Evolutionary conservation across 1,140 invertebrate species (phyloP), one percentile per base, ranked within the genome.

Genomic region (Glomeris maerens): DNA sequence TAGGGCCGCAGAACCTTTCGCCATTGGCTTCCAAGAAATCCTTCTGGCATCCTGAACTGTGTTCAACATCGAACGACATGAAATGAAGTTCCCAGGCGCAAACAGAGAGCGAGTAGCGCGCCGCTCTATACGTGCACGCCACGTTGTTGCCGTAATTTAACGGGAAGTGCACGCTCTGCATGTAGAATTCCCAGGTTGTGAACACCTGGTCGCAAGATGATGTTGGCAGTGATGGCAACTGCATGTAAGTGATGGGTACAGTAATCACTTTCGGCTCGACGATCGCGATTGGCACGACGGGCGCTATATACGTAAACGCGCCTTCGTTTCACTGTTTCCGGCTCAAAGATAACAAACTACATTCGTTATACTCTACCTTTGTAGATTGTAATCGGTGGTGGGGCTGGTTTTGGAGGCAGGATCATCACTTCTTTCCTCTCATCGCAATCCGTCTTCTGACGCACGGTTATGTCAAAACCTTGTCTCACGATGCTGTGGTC

Each of bases 11-110:
- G 2, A 60, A 31, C 40, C 53, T 55, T 27, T 58, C 36, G 22
- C 55, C 59, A 3, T 59, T 50, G 10, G 59, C 39, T 26, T 57
- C 55, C 21, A 62, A 40, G 21, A 52, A 62, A 27, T 62, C 61
- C 25, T 58, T 51, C 20, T 47, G 45, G 40, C 61, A 62, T 14
- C 44, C 48, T 5, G 49, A 47, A 25, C 53, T 49, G 2, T 47
- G 36, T 47, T 59, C 57, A 1, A 62, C 28, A 44, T 62, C 57
- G 42, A 62, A 62, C 1, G 50, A 47, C 1, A 48, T 26, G 39
- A 62, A 61, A 2, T 47, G 47, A 14, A 62, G 26, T 36, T 52
- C 44, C 10, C 62, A 36, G 28, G 51, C 28, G 29, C 61, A 62
- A 17, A 62, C 40, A 4, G 40, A 42, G 5, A 17, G 40, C 5